Evolutionary conservation across 2,113 vertebrate genomes (phyloP), one percentile per base, ranked within the genome.

Genomic region (Galbula dea): DNA sequence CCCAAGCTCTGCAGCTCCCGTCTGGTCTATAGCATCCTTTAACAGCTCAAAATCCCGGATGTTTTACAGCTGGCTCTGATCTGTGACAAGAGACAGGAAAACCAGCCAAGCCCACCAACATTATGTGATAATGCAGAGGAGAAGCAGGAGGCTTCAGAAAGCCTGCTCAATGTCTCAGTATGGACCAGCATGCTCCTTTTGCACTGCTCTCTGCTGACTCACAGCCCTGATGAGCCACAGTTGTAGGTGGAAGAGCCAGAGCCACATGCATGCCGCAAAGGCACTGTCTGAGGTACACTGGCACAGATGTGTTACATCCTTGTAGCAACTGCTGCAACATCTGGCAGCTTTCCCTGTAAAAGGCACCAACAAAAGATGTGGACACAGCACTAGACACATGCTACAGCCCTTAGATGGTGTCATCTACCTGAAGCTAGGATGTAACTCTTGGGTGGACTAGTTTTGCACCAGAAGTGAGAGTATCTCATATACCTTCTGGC

Each of bases 171-270:
- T 41, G 34, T 26, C 36, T 36, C 3, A 2, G 16, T 11, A 2
- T 3, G 36, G 59, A 3, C 7, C 9, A n/a, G 8, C 8, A 48
- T 23, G 68, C 63, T 68, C 32, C 55, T 36, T 66, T 61, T 27
- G 15, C 37, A 15, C n/a, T n/a, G 45, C 63, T 34, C 29, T 46
- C 41, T 0, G 0, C 12, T 24, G 2, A 0, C 57, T 32, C 61
- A 15, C 52, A n/a, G 37, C 65, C 21, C 37, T 32, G 22, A 21
- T 4, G n/a, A 73, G 65, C 32, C 1, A 0, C 2, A 1, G 41
- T 2, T 52, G 15, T 2, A n/a, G 22, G 24, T 24, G 34, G 45
- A 84, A 78, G 15, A 88, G 26, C 27, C 82, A 78, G 51, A 87
- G 32, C 22, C 43, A 62, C 0, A 1, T 7, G 41, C 15, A 22